Percentiles rank a stretch among this genome's conserved stretches.
Evolutionary conservation across 2,113 vertebrate species (phyloP).

Genomic region (Melanostigma gelatinosum): DNA sequence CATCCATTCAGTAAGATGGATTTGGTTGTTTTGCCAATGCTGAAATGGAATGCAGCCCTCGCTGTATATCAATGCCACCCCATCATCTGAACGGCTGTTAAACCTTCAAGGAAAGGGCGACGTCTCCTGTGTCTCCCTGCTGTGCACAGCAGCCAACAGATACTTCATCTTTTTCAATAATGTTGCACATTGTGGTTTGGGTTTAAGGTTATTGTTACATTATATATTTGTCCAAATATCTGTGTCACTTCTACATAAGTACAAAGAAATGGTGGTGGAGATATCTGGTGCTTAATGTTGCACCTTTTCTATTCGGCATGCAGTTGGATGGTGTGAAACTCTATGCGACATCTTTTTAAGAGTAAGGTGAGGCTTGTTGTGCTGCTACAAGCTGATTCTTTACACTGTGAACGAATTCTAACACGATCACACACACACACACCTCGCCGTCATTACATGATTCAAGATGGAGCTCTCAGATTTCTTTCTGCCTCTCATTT

Average conservation of each 20-base stretch:
- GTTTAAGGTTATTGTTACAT: not conserved
- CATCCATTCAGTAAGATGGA: not conserved
- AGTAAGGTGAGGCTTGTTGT: not conserved
- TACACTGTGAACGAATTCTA: conserved; percentile 11
- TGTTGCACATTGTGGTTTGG: not conserved
- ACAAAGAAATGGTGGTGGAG: not conserved
- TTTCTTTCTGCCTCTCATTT: conserved; percentile 19
- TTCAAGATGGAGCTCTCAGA: conserved; percentile 3
- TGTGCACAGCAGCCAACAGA: not conserved
- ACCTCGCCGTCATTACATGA: not conserved
- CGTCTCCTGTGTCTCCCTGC: not conserved
- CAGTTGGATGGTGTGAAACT: not conserved
- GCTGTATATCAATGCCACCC: not conserved
- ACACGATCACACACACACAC: not conserved
- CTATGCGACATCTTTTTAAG: not conserved
- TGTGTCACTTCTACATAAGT: not conserved
- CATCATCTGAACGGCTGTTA: not conserved
- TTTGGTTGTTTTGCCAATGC: not conserved
- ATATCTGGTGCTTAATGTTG: not conserved
- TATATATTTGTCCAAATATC: not conserved
- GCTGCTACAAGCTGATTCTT: conserved; percentile 6
- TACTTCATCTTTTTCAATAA: not conserved
- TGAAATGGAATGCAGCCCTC: not conserved
- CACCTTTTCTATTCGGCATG: not conserved
- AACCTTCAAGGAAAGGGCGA: not conserved